phyloP scores from a whole-genome alignment of 2,888 invertebrate species.

The Diplolepis rosae region DNA sequence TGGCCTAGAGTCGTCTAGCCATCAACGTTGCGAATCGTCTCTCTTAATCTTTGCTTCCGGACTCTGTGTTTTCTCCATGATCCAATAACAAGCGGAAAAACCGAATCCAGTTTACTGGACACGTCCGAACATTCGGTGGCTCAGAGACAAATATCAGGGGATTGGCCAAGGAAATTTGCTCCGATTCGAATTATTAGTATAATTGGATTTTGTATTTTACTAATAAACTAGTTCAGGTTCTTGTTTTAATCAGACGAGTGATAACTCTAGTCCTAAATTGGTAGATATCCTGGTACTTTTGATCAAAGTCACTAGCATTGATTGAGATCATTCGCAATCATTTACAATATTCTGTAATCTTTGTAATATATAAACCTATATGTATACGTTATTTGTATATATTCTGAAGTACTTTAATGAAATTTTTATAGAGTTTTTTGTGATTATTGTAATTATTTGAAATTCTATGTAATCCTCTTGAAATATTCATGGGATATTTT shows the following conservation, averaged over 20 bases:
- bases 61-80: conserved; percentile 19
- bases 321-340: too few species aligned
- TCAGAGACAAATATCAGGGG: neutral
- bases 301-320: too few species aligned
- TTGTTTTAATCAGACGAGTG: neutral
- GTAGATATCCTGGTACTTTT: too few species aligned
- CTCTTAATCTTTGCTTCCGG: conserved; percentile 40
- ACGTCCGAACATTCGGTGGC: conserved; percentile 43
- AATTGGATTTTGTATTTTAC: neutral
- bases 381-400: too few species aligned
- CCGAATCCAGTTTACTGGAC: conserved; percentile 47
- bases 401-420: too few species aligned
- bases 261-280: too few species aligned
- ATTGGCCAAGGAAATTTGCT: neutral
- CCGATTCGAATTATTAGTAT: neutral
- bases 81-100: conserved; percentile 31
- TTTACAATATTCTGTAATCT: too few species aligned
- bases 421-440: too few species aligned
- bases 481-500: too few species aligned
- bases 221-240: neutral
- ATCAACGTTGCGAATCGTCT: conserved; percentile 39
- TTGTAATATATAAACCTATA: too few species aligned
- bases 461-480: too few species aligned
- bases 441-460: too few species aligned
- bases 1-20: conserved; percentile 33